A percentile compares a stretch with the other conserved stretches of the same genome.
phyloP scores from a whole-genome alignment of 2,797 vertebrate species.

The Sebastes miniatus region DNA sequence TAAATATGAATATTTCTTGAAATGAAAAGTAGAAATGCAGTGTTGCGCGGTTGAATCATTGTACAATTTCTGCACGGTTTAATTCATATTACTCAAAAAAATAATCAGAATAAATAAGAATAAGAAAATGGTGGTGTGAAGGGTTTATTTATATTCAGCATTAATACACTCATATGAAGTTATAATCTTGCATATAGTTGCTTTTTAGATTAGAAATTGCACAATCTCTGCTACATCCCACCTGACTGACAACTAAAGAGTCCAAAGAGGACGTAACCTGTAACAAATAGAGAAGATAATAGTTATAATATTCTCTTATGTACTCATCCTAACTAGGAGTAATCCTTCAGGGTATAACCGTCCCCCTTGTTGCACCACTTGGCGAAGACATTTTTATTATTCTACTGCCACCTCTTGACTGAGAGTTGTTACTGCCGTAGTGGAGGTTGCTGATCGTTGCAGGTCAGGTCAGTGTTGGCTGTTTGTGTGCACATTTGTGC shows the following conservation, averaged over 20 bases:
- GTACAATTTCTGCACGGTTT: rapidly evolving
- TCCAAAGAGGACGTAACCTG: background rate
- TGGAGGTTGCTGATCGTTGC: background rate
- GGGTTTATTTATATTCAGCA: background rate
- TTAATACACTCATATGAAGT: background rate
- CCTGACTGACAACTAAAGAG: background rate
- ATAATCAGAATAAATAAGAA: too few relatives aligned
- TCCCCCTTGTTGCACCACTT: background rate
- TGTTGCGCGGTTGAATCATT: too few relatives aligned
- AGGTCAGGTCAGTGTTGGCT: background rate
- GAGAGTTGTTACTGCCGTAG: background rate
- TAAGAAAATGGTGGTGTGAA: too few relatives aligned
- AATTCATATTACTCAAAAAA: too few relatives aligned
- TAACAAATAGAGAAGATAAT: background rate
- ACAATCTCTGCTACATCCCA: too few relatives aligned
- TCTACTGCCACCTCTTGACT: conserved; percentile 38
- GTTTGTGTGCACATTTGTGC: background rate
- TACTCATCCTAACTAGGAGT: background rate
- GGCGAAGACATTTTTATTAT: background rate
- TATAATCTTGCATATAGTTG: background rate
- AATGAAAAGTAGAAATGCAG: too few relatives aligned
- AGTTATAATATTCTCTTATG: background rate
- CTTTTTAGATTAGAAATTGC: background rate
- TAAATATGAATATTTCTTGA: too few relatives aligned
- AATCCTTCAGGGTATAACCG: background rate